Base-by-base conservation (phyloP, 2,888 invertebrate species). In the Melieria omissa region DNA sequence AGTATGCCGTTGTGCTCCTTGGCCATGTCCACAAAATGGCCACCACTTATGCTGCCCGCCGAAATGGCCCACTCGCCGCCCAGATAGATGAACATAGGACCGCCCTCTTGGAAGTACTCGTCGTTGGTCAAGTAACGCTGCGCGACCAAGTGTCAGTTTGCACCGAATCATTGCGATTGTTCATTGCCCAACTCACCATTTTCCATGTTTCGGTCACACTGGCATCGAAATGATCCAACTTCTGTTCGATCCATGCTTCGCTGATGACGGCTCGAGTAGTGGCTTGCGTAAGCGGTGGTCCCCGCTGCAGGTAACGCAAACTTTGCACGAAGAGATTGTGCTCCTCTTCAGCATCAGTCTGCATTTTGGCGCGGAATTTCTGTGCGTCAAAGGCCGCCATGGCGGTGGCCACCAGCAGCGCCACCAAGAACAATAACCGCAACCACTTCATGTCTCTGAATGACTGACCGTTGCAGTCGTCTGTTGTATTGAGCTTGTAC, bases 11-110 rank as follows among this genome's bases (percentile, higher is more conserved):
- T 86, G 75, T 91, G 88, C 12, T 86, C 79, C 65, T 81, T 75
- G 0, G 91, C 93, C 80, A 92, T 84, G 66, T 91, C 90, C 70
- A 89, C 87, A 78, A 92, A 90, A 70, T 91, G 88, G 0, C 94
- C 94, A 0, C 78, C 82, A 44, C 79, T 80, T 77, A 93, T 83
- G 89, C 90, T 92, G 9, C 88, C 88, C 0, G 89, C 82, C 6
- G 86, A 83, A 73, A 93, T 92, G 4, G 85, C 83, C 89, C 93
- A 94, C 86, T 95, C 95, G 9, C 85, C 85, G 0, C 95, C 95
- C 67, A 95, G 86, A 81, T 89, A 89, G 58, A 93, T 89, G 63
- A 92, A 89, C 6, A 92, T 89, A 0, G 93, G 92, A 7, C 88
- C 89, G 6, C 89, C 89, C 0, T 84, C 80, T 4, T 78, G 74